Percentiles rank a stretch among this genome's conserved stretches.
phyloP scores from a whole-genome alignment of 2,888 invertebrate genomes.

The Drosophila paramelanica region DNA sequence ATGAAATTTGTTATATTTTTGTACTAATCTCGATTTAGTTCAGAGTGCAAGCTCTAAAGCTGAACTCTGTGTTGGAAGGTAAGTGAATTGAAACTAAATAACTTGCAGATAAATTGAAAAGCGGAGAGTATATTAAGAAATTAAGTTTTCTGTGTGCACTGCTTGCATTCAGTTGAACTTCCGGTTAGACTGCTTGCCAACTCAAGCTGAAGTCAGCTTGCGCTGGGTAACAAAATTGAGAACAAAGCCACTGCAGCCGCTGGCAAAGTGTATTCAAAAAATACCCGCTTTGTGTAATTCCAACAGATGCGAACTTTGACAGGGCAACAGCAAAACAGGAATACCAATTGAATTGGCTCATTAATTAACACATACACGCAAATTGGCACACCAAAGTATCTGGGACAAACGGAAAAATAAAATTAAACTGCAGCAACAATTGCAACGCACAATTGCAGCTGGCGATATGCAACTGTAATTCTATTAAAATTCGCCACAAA shows the following conservation, averaged over 20 bases:
- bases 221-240: neutral
- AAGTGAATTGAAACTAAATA: neutral
- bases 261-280: slow-evolving; percentile 23
- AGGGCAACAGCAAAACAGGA: slow-evolving; percentile 20
- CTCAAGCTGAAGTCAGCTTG: neutral
- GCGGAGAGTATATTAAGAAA: too few relatives aligned
- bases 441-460: slow-evolving; percentile 33
- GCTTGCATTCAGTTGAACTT: neutral
- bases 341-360: slow-evolving; percentile 43
- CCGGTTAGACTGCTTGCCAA: slow-evolving; percentile 4
- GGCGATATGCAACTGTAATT: slow-evolving; percentile 64
- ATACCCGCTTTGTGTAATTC: slow-evolving; percentile 15
- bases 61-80: neutral
- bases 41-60: too few relatives aligned
- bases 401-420: slow-evolving; percentile 5
- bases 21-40: neutral
- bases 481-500: slow-evolving; percentile 72
- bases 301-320: slow-evolving; percentile 35
- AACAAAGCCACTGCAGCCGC: neutral
- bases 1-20: neutral
- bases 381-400: slow-evolving; percentile 9
- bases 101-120: neutral
- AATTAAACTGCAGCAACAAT: slow-evolving; percentile 24
- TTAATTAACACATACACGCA: slow-evolving; percentile 57
- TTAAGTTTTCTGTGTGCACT: neutral